Percentiles rank a stretch among this genome's conserved stretches.
These are phyloP conservation scores for Heteromyza rotundicornis DNA, from an alignment of 2,888 invertebrate genomes.

Conservation along the genomic window DNA sequence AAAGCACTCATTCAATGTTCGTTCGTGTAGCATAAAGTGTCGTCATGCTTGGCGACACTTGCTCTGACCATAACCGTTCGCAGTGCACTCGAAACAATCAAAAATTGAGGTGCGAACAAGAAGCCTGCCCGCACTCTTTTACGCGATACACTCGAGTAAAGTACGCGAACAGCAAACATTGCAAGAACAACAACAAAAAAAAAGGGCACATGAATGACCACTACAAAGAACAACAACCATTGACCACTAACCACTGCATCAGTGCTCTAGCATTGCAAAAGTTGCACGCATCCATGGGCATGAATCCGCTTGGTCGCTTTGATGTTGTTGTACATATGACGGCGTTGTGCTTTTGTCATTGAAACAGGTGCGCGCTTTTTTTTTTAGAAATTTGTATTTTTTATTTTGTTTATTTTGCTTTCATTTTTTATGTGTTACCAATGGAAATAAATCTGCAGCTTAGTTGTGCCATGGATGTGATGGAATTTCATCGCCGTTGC, in stretches of 20 bases:
- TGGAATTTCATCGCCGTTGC: not conserved
- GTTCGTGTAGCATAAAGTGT: too few species aligned
- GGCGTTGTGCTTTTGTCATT: not conserved
- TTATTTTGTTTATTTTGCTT: not conserved
- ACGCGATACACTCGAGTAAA: too few species aligned
- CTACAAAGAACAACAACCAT: not conserved
- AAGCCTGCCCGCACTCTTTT: too few species aligned
- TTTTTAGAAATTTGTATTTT: not conserved
- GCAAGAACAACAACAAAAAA: too few species aligned
- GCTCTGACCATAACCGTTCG: too few species aligned
- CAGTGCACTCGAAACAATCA: too few species aligned
- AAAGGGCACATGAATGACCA: too few species aligned
- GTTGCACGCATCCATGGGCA: conserved; percentile 19
- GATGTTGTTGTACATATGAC: too few species aligned
- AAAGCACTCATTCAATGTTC: too few species aligned
- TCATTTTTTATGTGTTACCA: not conserved
- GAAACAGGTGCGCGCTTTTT: not conserved
- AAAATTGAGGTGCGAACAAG: too few species aligned
- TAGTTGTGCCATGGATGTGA: not conserved
- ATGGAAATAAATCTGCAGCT: not conserved
- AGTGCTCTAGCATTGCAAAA: not conserved
- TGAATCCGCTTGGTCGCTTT: conserved; percentile 12
- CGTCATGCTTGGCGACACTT: too few species aligned
- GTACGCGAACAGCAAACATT: too few species aligned
- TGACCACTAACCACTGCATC: not conserved